Conservation (phyloP, 2,113 vertebrate species). For the Piaya cayana region DNA sequence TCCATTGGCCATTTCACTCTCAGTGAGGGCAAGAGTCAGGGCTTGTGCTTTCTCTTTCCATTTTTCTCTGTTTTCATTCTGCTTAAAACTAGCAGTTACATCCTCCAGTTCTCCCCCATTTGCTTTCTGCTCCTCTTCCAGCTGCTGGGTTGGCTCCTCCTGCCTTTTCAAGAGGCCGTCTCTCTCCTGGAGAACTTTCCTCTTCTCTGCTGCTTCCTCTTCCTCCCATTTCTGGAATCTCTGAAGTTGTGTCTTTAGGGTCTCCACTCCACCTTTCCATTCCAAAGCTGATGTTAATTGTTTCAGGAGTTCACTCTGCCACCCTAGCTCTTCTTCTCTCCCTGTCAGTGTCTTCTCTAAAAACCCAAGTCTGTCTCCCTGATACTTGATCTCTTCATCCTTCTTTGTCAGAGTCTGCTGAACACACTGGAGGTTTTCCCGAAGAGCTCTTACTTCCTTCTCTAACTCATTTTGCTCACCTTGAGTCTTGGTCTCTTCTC, state of each 20-base stretch:
- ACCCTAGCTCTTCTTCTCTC: conserved; percentile 36
- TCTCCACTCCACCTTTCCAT: not conserved
- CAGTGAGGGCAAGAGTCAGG: conserved; percentile 48
- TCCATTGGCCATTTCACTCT: conserved; percentile 55
- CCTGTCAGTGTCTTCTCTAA: conserved; percentile 34
- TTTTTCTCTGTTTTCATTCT: conserved; percentile 71
- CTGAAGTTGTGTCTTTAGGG: not conserved
- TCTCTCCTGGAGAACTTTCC: not conserved
- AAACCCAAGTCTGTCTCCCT: not conserved
- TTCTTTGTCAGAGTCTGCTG: conserved; percentile 24
- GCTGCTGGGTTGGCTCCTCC: not conserved
- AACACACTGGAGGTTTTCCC: conserved; percentile 20
- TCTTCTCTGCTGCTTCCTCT: not conserved
- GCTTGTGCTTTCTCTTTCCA: conserved; percentile 71
- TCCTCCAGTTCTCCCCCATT: conserved; percentile 42
- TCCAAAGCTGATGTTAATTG: not conserved
- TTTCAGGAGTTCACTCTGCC: conserved; percentile 24
- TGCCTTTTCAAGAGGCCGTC: conserved; percentile 5
- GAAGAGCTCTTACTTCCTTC: not conserved
- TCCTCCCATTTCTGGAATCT: conserved; percentile 25
- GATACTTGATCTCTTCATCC: conserved; percentile 31
- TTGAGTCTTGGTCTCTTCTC: not conserved
- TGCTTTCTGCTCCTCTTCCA: conserved; percentile 20
- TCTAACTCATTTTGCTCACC: not conserved
- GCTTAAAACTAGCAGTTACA: conserved; percentile 47